Evolutionary conservation across 2,113 vertebrate species (phyloP).

Genomic region (Acanthisitta chloris): DNA sequence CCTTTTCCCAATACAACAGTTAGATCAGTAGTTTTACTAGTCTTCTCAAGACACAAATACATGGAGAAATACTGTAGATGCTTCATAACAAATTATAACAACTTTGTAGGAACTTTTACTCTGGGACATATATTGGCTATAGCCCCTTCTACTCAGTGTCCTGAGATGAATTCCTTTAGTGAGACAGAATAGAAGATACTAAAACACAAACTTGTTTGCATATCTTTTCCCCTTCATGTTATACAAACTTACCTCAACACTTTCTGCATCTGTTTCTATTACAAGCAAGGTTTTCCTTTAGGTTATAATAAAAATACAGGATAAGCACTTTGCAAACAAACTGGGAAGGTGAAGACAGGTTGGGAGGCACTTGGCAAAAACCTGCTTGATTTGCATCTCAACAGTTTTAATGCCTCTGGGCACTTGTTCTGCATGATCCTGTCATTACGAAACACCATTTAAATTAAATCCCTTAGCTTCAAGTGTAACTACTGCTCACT

Average conservation of each 20-base stretch:
- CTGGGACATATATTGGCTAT: neutral
- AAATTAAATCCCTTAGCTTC: neutral
- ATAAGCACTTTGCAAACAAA: neutral
- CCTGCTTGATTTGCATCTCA: neutral
- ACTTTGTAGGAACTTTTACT: neutral
- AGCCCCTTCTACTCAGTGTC: neutral
- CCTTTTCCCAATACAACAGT: neutral
- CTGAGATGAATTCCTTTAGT: neutral
- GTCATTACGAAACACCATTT: neutral
- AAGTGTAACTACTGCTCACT: neutral
- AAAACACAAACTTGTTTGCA: neutral
- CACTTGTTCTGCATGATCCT: neutral
- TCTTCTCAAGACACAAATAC: neutral
- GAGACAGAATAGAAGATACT: neutral
- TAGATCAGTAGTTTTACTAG: neutral
- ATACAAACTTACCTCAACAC: neutral
- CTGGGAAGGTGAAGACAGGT: neutral
- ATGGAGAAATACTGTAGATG: neutral
- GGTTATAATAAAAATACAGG: neutral
- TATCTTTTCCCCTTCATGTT: neutral
- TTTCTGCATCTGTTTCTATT: neutral
- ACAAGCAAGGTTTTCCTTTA: neutral
- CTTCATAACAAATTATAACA: neutral
- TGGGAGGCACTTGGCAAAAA: neutral
- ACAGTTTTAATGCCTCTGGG: neutral